Conservation (phyloP, 30 jellyfish, hydroid and myxozoan genomes). For the Chironex yamaguchii region DNA sequence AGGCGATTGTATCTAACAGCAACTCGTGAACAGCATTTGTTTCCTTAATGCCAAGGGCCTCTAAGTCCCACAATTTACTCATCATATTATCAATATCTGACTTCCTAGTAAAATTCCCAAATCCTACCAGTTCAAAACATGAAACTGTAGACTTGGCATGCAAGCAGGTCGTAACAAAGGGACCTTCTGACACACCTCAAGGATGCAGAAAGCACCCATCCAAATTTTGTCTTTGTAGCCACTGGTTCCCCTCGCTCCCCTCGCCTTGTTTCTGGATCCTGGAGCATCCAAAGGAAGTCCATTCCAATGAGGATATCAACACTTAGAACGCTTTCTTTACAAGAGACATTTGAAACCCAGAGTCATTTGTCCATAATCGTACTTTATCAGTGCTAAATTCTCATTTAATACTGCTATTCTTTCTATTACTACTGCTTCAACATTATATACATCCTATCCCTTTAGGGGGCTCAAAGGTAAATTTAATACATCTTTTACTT, state of each 20-base stretch:
- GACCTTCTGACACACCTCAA: too few relatives aligned
- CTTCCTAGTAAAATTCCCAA: too few relatives aligned
- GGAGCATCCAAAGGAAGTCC: conserved; percentile 15
- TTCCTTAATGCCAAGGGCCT: neutral
- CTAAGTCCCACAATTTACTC: neutral
- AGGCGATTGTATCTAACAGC: conserved; percentile 24
- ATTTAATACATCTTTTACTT: neutral
- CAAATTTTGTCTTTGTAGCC: conserved; percentile 8
- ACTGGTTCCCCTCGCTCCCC: conserved; percentile 60
- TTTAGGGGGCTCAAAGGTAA: neutral
- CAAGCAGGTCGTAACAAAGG: too few relatives aligned
- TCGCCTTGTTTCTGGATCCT: conserved; percentile 5
- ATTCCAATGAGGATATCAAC: conserved; percentile 48
- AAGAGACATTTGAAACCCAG: conserved; percentile 61
- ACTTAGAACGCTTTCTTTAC: neutral
- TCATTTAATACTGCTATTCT: conserved; percentile 3
- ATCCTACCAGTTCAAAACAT: too few relatives aligned
- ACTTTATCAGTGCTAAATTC: neutral
- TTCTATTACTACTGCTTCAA: conserved; percentile 20
- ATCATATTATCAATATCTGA: neutral
- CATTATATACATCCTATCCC: neutral
- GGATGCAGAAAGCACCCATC: conserved; percentile 23
- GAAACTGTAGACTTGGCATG: too few relatives aligned
- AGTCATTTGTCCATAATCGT: conserved; percentile 29
- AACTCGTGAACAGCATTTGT: conserved; percentile 38